Base-by-base conservation (phyloP, 1,140 invertebrate genomes). In the Hydropsyche tenuis region DNA sequence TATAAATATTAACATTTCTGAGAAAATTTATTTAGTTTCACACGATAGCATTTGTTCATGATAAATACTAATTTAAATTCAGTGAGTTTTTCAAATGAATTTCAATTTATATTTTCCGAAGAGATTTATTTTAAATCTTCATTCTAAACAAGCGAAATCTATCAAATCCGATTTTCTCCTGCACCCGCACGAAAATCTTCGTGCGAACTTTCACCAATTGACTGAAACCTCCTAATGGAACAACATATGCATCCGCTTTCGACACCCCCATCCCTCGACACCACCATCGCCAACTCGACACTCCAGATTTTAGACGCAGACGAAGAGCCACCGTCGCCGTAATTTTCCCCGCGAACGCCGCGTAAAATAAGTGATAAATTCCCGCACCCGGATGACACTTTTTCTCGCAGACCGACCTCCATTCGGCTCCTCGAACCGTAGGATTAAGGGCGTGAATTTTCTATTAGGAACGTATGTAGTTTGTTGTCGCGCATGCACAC, bases 401-500 rank as follows among this genome's bases (percentile, higher is more conserved):
- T 60, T 60, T 60, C n/a, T 23, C 25, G 30, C 3, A 37, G 30
- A 37, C 30, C 30, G 30, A 37, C 30, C 30, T 37, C 46, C 46
- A 20, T 51, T 14, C 56, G 45, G 22, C 18, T 51, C 65, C 22
- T 48, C 37, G 43, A 68, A 68, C 9, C 45, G 65, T 48, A 27
- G 65, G 46, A 68, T 68, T 68, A 68, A 48, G 65, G 65, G 43
- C 23, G 65, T 68, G 65, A 68, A 68, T 68, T 68, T 68, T 68
- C 65, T 68, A 68, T 68, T 68, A 68, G 65, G 48, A 25, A 53
- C 56, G 62, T 64, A 69, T 65, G 66, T 74, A 69, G 51, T 73
- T 69, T 74, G n/a, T n/a, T n/a, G 73, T 74, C 66, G 73, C 73
- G 73, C 73, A 53, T 74, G 73, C 73, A 69, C 73, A 69, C 68